A percentile compares a stretch with the other conserved stretches of the same genome.
phyloP scores from a whole-genome alignment of 2,888 invertebrate species.

The Agriopis marginaria region DNA sequence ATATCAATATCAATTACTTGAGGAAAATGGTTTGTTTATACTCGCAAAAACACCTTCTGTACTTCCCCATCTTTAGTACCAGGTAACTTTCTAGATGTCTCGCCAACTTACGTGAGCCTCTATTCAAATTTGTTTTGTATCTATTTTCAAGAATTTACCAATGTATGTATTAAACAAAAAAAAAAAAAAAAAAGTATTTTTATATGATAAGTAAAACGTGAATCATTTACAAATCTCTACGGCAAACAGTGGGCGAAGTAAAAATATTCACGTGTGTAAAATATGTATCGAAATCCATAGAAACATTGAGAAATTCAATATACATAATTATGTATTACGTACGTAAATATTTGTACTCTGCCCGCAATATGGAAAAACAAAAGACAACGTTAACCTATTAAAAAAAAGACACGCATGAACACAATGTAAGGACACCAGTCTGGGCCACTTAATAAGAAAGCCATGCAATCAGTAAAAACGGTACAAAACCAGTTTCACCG shows the following conservation, averaged over 20 bases:
- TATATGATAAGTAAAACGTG: too few relatives aligned
- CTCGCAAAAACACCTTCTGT: constrained; percentile 4
- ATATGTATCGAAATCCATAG: too few relatives aligned
- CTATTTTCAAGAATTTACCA: too few relatives aligned
- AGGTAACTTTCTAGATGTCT: not conserved
- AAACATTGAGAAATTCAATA: too few relatives aligned
- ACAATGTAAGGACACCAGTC: constrained; percentile 7
- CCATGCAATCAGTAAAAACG: constrained; percentile 31
- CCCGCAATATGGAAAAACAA: not conserved
- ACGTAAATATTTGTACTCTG: not conserved
- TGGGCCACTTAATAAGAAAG: constrained; percentile 15
- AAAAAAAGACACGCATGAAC: not conserved
- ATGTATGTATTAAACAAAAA: too few relatives aligned
- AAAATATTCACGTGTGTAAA: too few relatives aligned
- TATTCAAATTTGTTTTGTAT: too few relatives aligned
- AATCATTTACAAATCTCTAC: too few relatives aligned
- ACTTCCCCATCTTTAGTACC: constrained; percentile 2
- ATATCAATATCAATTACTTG: not conserved
- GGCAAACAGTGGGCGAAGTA: too few relatives aligned
- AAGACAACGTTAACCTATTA: not conserved
- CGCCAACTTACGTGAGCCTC: too few relatives aligned
- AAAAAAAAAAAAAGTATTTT: too few relatives aligned
- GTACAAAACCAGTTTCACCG: constrained; percentile 42
- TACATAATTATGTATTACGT: too few relatives aligned
- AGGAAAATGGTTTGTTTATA: constrained; percentile 3